phyloP scores from a whole-genome alignment of 2,797 vertebrate genomes.

The Gallirallus australis region DNA sequence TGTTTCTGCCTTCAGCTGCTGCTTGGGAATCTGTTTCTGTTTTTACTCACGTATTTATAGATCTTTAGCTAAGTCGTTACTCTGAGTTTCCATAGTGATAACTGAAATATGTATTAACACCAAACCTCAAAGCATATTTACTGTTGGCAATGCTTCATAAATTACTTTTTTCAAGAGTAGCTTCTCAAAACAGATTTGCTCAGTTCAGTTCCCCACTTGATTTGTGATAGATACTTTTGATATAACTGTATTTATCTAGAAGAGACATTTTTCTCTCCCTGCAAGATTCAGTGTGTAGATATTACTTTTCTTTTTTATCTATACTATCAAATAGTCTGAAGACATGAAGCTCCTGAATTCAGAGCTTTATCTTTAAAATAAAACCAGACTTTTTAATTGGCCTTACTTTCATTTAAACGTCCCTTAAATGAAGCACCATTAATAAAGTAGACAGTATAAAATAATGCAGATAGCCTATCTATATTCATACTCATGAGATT shows the following conservation, averaged over 20 bases:
- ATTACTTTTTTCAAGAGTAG: slow-evolving; percentile 56
- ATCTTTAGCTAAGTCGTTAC: slow-evolving; percentile 53
- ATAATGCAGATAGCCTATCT: background rate
- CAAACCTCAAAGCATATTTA: slow-evolving; percentile 62
- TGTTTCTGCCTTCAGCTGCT: slow-evolving; percentile 37
- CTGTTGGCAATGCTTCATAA: slow-evolving; percentile 52
- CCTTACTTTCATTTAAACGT: background rate
- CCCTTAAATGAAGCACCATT: background rate
- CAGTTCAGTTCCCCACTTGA: slow-evolving; percentile 52
- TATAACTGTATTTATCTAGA: slow-evolving; percentile 39
- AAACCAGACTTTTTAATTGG: background rate
- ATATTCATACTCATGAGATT: background rate
- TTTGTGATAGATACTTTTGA: slow-evolving; percentile 50
- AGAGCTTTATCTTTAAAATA: background rate
- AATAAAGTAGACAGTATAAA: background rate
- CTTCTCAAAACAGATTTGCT: slow-evolving; percentile 64
- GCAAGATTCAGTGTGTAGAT: background rate
- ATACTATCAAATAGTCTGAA: background rate
- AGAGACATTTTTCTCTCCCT: background rate
- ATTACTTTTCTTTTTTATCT: background rate
- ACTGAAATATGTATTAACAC: slow-evolving; percentile 66
- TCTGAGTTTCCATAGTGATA: slow-evolving; percentile 68
- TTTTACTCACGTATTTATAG: slow-evolving; percentile 55
- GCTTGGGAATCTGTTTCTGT: slow-evolving; percentile 52
- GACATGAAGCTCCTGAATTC: background rate